phyloP scores from a whole-genome alignment of 92 coral and sea anemone genomes.

The Epizoanthus scotinus region DNA sequence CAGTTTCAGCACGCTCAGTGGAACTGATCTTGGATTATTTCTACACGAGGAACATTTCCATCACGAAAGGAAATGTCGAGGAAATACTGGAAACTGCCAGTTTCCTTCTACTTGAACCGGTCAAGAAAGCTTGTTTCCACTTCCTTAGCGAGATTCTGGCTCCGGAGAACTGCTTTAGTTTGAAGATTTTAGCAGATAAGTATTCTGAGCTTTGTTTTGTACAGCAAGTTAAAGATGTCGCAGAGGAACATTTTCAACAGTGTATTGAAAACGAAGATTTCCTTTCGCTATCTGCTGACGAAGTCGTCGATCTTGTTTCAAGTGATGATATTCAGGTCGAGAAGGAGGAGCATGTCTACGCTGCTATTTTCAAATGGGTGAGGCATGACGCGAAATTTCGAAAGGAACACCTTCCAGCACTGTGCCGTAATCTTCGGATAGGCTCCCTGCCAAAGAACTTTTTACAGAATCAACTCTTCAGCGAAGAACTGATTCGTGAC shows the following conservation, averaged over 20 bases:
- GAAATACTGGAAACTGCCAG: constrained; percentile 36
- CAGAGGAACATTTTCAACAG: constrained; percentile 34
- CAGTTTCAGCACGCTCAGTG: constrained; percentile 32
- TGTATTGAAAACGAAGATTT: constrained; percentile 37
- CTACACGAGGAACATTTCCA: constrained; percentile 28
- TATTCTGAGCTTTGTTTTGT: constrained; percentile 38
- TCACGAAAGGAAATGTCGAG: constrained; percentile 31
- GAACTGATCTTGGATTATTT: constrained; percentile 38
- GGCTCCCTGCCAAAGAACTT: constrained; percentile 34
- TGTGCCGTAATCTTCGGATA: constrained; percentile 30
- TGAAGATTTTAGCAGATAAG: constrained; percentile 40
- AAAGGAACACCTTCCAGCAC: constrained; percentile 34
- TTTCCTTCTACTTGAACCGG: constrained; percentile 30
- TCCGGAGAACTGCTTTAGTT: constrained; percentile 39
- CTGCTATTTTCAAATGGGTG: constrained; percentile 45
- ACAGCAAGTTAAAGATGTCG: constrained; percentile 36
- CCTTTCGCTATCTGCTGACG: constrained; percentile 20
- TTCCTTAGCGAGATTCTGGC: constrained; percentile 42
- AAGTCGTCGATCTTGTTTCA: constrained; percentile 35
- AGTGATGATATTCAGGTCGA: constrained; percentile 45
- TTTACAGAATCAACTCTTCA: constrained; percentile 31
- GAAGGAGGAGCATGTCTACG: constrained; percentile 41
- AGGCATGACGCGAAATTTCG: constrained; percentile 30
- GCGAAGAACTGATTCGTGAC: constrained; percentile 30
- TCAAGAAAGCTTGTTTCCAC: constrained; percentile 40